phyloP scores from a whole-genome alignment of 2,797 vertebrate genomes.

The Xenops minutus region DNA sequence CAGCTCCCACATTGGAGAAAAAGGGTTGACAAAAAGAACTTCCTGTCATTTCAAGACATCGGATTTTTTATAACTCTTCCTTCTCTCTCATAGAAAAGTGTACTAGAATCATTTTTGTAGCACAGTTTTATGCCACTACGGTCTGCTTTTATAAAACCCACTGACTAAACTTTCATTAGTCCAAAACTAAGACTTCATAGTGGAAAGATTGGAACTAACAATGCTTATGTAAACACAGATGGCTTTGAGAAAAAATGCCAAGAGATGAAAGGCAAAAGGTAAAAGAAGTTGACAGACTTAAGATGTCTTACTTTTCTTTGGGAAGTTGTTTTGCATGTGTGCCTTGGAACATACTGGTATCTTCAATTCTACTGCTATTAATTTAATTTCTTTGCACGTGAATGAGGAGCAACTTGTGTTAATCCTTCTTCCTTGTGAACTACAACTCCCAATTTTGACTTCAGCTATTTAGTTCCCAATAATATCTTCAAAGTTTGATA shows the following conservation, averaged over 20 bases:
- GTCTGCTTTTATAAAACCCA: not conserved
- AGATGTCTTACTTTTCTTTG: constrained; percentile 1
- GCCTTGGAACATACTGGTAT: not conserved
- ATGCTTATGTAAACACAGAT: not conserved
- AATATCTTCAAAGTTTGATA: constrained; percentile 57
- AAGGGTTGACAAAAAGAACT: not conserved
- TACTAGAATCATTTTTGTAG: not conserved
- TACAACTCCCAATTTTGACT: not conserved
- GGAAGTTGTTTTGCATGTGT: constrained; percentile 18
- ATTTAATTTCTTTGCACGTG: constrained; percentile 43
- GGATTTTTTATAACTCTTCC: not conserved
- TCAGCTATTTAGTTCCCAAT: constrained; percentile 42
- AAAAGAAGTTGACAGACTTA: not conserved
- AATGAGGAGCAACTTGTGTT: constrained; percentile 3
- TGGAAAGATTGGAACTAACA: not conserved
- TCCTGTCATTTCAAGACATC: not conserved
- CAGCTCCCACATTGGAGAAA: not conserved
- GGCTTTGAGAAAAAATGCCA: not conserved
- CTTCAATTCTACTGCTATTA: constrained; percentile 25
- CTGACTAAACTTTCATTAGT: not conserved
- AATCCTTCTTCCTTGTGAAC: constrained; percentile 5
- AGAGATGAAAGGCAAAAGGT: not conserved
- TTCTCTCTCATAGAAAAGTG: not conserved
- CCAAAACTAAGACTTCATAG: not conserved
- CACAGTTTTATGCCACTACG: not conserved